A percentile compares a stretch with the other conserved stretches of the same genome.
phyloP scores from a whole-genome alignment of 2,888 invertebrate species.

The Drosophila longiperda region DNA sequence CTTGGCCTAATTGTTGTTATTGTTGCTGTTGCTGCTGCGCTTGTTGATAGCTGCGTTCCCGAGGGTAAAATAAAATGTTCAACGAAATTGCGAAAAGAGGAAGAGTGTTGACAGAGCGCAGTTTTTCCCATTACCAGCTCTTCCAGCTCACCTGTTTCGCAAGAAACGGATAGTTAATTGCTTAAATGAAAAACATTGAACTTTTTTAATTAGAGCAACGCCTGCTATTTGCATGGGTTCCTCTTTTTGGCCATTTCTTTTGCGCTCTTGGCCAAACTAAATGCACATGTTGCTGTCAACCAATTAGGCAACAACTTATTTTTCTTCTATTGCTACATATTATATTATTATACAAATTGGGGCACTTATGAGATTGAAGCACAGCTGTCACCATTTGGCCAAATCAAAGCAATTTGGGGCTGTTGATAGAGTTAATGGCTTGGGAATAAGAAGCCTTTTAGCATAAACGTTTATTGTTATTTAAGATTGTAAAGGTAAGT shows the following conservation, averaged over 20 bases:
- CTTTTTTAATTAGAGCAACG: conserved; percentile 60
- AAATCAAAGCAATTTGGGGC: background rate
- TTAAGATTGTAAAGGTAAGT: background rate
- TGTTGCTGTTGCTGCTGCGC: background rate
- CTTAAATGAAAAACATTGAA: conserved; percentile 66
- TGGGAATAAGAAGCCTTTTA: background rate
- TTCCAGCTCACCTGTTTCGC: conserved; percentile 46
- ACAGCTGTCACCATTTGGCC: conserved; percentile 30
- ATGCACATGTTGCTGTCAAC: conserved; percentile 35
- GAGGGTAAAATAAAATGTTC: conserved; percentile 68
- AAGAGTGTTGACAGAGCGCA: conserved; percentile 5
- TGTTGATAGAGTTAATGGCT: background rate
- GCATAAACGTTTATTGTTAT: background rate
- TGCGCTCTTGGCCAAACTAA: background rate
- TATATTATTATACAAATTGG: conserved; percentile 26
- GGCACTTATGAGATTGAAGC: conserved; percentile 21
- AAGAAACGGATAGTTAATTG: conserved; percentile 70
- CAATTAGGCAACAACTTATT: conserved; percentile 35
- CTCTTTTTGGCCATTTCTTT: background rate
- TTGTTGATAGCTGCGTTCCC: conserved; percentile 35
- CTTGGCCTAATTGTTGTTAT: conserved; percentile 31
- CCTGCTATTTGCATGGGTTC: background rate
- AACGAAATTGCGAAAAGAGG: conserved; percentile 9
- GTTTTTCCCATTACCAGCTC: conserved; percentile 47
- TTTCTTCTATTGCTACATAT: conserved; percentile 12